phyloP scores from a whole-genome alignment of 2,797 vertebrate species.

The Agapornis canus region DNA sequence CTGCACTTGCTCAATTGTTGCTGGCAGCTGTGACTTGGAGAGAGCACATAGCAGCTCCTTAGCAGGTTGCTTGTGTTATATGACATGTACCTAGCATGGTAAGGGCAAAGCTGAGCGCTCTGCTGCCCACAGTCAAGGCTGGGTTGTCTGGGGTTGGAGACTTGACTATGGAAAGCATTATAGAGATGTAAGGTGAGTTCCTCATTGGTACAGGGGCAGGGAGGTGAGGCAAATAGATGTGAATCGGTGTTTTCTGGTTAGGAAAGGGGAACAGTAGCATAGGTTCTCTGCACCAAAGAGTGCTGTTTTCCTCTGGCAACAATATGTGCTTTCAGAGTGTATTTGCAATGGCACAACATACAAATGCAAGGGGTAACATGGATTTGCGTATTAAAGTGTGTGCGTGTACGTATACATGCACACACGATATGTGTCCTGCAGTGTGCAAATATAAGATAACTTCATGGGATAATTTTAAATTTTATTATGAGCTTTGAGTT shows the following conservation, averaged over 20 bases:
- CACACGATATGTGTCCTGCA: background rate
- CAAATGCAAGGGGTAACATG: background rate
- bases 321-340: background rate
- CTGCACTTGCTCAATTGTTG: slow-evolving; percentile 75
- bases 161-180: background rate
- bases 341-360: background rate
- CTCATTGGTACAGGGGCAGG: background rate
- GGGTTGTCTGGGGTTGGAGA: background rate
- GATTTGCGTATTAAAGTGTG: background rate
- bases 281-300: background rate
- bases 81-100: slow-evolving; percentile 60
- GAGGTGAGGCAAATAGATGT: background rate
- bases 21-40: slow-evolving; percentile 73
- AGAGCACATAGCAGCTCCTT: slow-evolving; percentile 62
- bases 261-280: background rate
- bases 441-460: background rate
- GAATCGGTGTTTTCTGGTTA: background rate
- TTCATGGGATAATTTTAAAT: background rate
- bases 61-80: slow-evolving; percentile 66
- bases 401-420: background rate
- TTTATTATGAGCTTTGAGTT: background rate
- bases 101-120: slow-evolving; percentile 17
- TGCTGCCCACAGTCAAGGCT: background rate
- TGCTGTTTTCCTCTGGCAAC: background rate
- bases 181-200: slow-evolving; percentile 36